Evolutionary conservation across 2,113 vertebrate genomes (phyloP).

Genomic region (Nerophis lumbriciformis): DNA sequence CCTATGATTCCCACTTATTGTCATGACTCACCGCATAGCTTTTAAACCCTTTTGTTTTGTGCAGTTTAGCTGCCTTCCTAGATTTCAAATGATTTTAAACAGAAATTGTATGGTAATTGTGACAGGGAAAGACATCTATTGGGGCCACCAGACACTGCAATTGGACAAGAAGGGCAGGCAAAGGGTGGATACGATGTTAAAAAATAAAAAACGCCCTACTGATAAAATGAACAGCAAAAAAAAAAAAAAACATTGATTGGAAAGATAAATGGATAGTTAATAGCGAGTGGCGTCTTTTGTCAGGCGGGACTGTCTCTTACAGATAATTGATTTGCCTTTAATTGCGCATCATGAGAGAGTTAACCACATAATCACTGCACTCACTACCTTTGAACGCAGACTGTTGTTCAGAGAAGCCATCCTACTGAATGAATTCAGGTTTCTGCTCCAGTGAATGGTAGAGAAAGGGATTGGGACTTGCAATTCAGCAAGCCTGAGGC

Average conservation of each 20-base stretch:
- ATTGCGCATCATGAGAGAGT: slow-evolving; percentile 42
- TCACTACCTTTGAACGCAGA: slow-evolving; percentile 26
- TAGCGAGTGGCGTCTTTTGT: slow-evolving; percentile 22
- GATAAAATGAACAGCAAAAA: slow-evolving; percentile 9
- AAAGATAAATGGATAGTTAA: slow-evolving; percentile 24
- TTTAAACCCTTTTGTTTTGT: not conserved
- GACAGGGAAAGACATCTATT: slow-evolving; percentile 46
- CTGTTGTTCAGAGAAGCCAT: slow-evolving; percentile 17
- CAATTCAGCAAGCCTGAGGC: not conserved
- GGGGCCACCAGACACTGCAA: slow-evolving; percentile 27
- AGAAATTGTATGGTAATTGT: slow-evolving; percentile 38
- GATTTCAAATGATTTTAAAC: too few species aligned
- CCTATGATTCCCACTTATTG: slow-evolving; percentile 6
- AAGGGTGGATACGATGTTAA: not conserved
- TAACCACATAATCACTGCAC: slow-evolving; percentile 53
- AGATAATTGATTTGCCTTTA: slow-evolving; percentile 54
- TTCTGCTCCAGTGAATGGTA: slow-evolving; percentile 6
- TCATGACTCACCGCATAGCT: not conserved
- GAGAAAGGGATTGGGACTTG: slow-evolving; percentile 4
- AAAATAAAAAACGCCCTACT: slow-evolving; percentile 7
- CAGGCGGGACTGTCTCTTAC: slow-evolving; percentile 23
- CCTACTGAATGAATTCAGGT: not conserved
- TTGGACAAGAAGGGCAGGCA: not conserved
- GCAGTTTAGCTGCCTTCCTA: slow-evolving; percentile 19
- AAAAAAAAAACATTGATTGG: slow-evolving; percentile 2